Conservation (phyloP, 2,113 vertebrate species). For the Megaceryle torquata region DNA sequence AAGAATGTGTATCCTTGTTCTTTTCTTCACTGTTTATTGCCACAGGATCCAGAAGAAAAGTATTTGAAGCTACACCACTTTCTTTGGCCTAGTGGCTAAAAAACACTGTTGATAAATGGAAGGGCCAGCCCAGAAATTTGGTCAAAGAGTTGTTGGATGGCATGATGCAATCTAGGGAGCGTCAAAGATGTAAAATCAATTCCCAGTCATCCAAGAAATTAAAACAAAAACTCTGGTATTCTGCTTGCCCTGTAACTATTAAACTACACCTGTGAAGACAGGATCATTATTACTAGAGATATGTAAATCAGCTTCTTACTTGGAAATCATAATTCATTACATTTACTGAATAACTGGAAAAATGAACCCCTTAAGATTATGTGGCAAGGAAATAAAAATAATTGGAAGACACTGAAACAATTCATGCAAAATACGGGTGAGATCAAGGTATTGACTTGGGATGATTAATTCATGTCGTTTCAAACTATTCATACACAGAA, state of each 20-base stretch:
- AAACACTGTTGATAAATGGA: not conserved
- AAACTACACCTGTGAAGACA: not conserved
- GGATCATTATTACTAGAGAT: not conserved
- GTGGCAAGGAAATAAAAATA: not conserved
- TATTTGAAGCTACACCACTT: not conserved
- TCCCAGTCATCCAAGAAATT: not conserved
- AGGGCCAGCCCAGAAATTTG: not conserved
- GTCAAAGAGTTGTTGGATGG: not conserved
- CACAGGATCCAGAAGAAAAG: not conserved
- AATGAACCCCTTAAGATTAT: rapidly evolving
- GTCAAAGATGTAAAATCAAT: not conserved
- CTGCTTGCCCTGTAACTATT: rapidly evolving
- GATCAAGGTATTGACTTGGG: not conserved
- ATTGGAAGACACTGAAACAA: not conserved
- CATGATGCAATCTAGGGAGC: not conserved
- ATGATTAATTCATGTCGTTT: not conserved
- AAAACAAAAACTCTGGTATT: not conserved
- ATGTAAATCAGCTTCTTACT: not conserved
- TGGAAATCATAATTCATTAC: not conserved
- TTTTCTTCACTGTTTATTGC: not conserved
- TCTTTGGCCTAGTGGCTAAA: rapidly evolving
- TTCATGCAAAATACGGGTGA: not conserved
- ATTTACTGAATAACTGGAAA: not conserved
- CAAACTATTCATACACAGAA: not conserved
- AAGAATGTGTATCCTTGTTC: not conserved